phyloP scores from a whole-genome alignment of 2,797 vertebrate species.

The Danio jaintianensis region DNA sequence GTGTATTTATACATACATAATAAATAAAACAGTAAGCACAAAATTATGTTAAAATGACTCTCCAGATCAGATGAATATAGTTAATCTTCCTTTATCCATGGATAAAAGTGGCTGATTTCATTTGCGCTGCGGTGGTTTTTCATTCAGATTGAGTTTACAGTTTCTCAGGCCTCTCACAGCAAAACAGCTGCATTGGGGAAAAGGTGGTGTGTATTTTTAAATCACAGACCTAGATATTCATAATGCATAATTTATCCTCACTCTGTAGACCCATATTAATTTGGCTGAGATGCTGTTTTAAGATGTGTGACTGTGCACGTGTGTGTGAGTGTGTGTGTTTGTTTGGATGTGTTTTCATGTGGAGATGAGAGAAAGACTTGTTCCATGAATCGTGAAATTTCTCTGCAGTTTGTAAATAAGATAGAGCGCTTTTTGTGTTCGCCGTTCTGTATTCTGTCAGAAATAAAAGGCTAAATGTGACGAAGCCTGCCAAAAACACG shows the following conservation, averaged over 20 bases:
- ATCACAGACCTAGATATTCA: slow-evolving; percentile 57
- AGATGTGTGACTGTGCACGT: slow-evolving; percentile 41
- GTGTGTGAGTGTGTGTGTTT: not conserved
- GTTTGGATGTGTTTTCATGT: slow-evolving; percentile 12
- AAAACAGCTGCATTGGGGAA: slow-evolving; percentile 32
- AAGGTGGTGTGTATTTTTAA: slow-evolving; percentile 56
- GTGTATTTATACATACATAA: too few species aligned
- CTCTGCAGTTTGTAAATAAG: slow-evolving; percentile 9
- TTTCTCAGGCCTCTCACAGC: slow-evolving; percentile 3
- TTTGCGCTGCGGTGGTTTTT: not conserved
- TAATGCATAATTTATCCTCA: slow-evolving; percentile 68
- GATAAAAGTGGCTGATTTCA: slow-evolving; percentile 3
- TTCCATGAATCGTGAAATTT: slow-evolving; percentile 2
- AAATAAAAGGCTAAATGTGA: slow-evolving; percentile 4
- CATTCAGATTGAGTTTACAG: slow-evolving; percentile 13
- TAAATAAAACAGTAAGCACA: too few species aligned
- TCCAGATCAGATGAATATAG: not conserved
- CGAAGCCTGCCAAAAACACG: not conserved
- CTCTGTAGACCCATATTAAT: slow-evolving; percentile 56
- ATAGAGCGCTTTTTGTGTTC: not conserved
- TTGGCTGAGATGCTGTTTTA: slow-evolving; percentile 57
- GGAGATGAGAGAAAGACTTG: slow-evolving; percentile 10
- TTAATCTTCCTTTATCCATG: not conserved
- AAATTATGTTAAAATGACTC: not conserved
- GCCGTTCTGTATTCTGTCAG: not conserved